Evolutionary conservation across 2,888 invertebrate species (phyloP), one percentile per base, ranked within the genome.

Genomic region (Diadromus collaris): DNA sequence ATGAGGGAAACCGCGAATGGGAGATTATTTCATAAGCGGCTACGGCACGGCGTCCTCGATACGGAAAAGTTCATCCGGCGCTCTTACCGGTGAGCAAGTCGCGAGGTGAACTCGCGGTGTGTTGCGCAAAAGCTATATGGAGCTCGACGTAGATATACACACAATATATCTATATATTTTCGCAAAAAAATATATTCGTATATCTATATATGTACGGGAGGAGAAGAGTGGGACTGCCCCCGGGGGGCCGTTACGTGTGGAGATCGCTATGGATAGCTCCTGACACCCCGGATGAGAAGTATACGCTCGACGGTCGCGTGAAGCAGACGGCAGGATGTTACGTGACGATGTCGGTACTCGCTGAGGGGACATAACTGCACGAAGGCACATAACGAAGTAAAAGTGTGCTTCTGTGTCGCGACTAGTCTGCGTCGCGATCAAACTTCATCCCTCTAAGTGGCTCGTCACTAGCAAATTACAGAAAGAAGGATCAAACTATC

Each of bases 11-110:
- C 44, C 56, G 56, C 56, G 68, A 19, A 82, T 83, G 69, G 73
- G 81, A 84, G 84, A 88, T 88, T 88, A 88, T 89, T 89, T 89
- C 88, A 87, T 86, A 88, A 89, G 87, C 69, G 64, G 10, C 29
- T 68, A 51, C 63, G 64, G 67, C 68, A 51, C 68, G 58, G 67
- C 87, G 86, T 88, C 86, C 88, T 83, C 88, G 86, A 88, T 88
- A 86, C 85, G 88, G 88, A 88, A 88, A 88, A 88, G 88, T 88
- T 86, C 87, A 88, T 86, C 86, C 84, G 83, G 76, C 76, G 68
- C 54, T 64, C 76, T 83, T 85, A 76, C 82, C 80, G 81, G 79
- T 77, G 48, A 44, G 64, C 67, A 60, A 69, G 76, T 48, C 64
- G 64, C 54, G 65, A 74, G 72, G 82, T 83, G 83, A 83, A 51